These are phyloP conservation scores for Agonopterix alstromeriana DNA, from an alignment of 2,888 invertebrate species.

Conservation along the genomic window DNA sequence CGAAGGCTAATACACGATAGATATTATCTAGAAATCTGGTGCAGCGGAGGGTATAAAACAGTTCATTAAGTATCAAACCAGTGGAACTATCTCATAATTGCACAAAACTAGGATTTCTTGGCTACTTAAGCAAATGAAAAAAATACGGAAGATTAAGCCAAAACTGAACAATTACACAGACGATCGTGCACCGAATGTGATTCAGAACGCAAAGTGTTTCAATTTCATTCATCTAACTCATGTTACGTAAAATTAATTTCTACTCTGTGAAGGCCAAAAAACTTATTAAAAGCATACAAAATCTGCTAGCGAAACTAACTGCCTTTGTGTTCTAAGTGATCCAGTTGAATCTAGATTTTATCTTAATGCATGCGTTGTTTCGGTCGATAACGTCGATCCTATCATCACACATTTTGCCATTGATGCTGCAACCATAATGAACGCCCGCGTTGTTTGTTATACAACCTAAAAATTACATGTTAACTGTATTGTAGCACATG, in stretches of 20 bases:
- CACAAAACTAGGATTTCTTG: too few relatives aligned
- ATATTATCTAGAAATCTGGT: not conserved
- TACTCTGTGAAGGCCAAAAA: slow-evolving; percentile 37
- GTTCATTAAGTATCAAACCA: slow-evolving; percentile 1
- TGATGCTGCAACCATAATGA: slow-evolving; percentile 23
- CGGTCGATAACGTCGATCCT: slow-evolving; percentile 57
- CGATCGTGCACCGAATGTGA: slow-evolving; percentile 12
- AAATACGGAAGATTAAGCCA: too few relatives aligned
- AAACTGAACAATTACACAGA: slow-evolving; percentile 11
- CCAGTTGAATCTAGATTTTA: slow-evolving; percentile 15
- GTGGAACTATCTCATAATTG: not conserved
- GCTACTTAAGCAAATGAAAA: too few relatives aligned
- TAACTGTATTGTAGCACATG: slow-evolving; percentile 13
- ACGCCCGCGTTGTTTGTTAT: slow-evolving; percentile 22
- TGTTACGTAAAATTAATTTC: slow-evolving; percentile 32
- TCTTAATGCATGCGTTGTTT: slow-evolving; percentile 43
- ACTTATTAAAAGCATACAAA: slow-evolving; percentile 29
- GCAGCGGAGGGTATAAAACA: not conserved
- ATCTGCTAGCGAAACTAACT: slow-evolving; percentile 53
- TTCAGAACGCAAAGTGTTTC: slow-evolving; percentile 23
- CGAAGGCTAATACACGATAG: too few relatives aligned
- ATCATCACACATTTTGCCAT: slow-evolving; percentile 29
- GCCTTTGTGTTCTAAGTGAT: slow-evolving; percentile 18
- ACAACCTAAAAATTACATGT: slow-evolving; percentile 24
- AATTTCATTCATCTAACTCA: slow-evolving; percentile 41